Conservation (phyloP, 30 jellyfish, hydroid and myxozoan genomes). For the Chironex yamaguchii region DNA sequence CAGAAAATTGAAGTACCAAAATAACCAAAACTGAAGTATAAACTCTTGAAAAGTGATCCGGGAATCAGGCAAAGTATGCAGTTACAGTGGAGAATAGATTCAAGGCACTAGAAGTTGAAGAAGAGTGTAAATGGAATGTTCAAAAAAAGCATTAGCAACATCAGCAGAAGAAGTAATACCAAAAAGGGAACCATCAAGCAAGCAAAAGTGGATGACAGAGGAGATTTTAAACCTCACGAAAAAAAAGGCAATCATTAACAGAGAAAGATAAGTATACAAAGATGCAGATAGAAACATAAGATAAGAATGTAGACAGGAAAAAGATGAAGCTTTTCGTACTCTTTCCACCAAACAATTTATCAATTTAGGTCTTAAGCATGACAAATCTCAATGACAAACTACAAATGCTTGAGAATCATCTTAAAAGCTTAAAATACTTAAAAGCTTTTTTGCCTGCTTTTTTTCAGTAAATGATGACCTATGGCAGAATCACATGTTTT, state of each 20-base stretch:
- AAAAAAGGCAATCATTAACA: neutral
- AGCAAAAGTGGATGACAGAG: constrained; percentile 50
- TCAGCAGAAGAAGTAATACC: constrained; percentile 30
- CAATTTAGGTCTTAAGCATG: too few species aligned
- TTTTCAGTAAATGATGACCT: too few species aligned
- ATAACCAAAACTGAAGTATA: neutral
- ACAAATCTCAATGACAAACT: too few species aligned
- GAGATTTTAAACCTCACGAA: neutral
- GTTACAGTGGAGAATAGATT: constrained; percentile 6
- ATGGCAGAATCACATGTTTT: too few species aligned
- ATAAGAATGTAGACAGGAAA: constrained; percentile 22
- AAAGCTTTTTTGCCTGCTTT: too few species aligned
- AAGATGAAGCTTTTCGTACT: too few species aligned
- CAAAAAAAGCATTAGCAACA: constrained; percentile 13
- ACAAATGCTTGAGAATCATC: too few species aligned
- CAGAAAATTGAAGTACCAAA: constrained; percentile 2
- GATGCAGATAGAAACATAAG: constrained; percentile 2
- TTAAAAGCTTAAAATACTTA: too few species aligned
- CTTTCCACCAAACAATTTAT: too few species aligned
- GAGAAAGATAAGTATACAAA: constrained; percentile 29
- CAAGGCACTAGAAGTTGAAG: neutral
- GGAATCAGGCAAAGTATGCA: neutral
- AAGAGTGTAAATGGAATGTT: neutral
- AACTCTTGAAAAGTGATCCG: neutral
- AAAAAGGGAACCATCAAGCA: neutral